Percentiles rank a stretch among this genome's conserved stretches.
Conservation (phyloP, 2,797 vertebrate species). For the Apodemus agrarius region DNA sequence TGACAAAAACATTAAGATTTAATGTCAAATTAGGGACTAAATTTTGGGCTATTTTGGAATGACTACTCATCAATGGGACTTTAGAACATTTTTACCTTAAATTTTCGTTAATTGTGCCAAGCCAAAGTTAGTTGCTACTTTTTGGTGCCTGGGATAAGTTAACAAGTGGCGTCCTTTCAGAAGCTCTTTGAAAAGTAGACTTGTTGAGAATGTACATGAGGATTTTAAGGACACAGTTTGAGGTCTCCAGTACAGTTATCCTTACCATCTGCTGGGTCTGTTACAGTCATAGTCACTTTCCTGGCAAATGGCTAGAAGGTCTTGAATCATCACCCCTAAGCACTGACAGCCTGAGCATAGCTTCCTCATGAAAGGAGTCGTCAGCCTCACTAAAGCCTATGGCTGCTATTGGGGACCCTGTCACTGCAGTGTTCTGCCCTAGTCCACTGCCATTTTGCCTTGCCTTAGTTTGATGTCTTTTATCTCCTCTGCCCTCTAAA, state of each 20-base stretch:
- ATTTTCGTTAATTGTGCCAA: slow-evolving; percentile 67
- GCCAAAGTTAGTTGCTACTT: slow-evolving; percentile 75
- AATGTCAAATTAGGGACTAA: slow-evolving; percentile 36
- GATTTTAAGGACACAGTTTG: slow-evolving; percentile 76
- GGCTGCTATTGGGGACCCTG: slow-evolving; percentile 6
- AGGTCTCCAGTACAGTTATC: slow-evolving; percentile 85
- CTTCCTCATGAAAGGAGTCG: slow-evolving; percentile 60
- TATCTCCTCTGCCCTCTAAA: neutral
- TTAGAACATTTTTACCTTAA: slow-evolving; percentile 62
- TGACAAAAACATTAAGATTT: slow-evolving; percentile 1
- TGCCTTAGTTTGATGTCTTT: slow-evolving; percentile 42
- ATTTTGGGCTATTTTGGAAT: slow-evolving; percentile 59
- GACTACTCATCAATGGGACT: slow-evolving; percentile 34
- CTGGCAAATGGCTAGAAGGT: slow-evolving; percentile 76
- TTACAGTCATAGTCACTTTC: slow-evolving; percentile 71
- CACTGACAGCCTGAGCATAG: slow-evolving; percentile 70
- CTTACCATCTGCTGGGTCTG: slow-evolving; percentile 86
- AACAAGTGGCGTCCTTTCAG: slow-evolving; percentile 84
- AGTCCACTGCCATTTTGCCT: neutral
- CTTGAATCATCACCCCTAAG: slow-evolving; percentile 64
- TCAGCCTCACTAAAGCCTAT: neutral
- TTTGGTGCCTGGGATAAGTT: slow-evolving; percentile 84
- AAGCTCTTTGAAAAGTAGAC: slow-evolving; percentile 84
- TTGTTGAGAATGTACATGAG: slow-evolving; percentile 80
- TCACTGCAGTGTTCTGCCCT: neutral